Evolutionary conservation across 2,113 vertebrate species (phyloP), one percentile per base, ranked within the genome.

Genomic region (Numenius arquata): DNA sequence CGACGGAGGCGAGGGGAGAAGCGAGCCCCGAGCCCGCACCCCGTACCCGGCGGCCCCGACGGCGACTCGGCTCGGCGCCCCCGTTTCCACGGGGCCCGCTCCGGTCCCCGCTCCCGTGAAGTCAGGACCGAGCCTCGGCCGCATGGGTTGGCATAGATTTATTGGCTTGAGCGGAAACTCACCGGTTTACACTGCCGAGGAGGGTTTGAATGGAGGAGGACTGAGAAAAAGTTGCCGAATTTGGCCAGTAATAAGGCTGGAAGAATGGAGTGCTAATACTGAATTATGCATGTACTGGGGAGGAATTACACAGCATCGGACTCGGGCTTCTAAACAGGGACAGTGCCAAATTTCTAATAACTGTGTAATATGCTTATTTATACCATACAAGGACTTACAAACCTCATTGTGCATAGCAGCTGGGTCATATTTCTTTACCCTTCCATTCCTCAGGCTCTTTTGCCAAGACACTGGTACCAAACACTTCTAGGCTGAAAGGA

Each of bases 341-440:
- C 85, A 84, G 90, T 62, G 95, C 95, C 96, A 96, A 84, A 94
- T 89, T 90, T 89, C 92, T 93, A 95, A 88, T 94, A 94, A 95
- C 85, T 85, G 48, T 95, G 96, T 95, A 94, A 96, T 93, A 91
- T 89, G 86, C 90, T 96, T 89, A 96, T 96, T 96, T 97, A 96
- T 97, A 96, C 96, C 95, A 88, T 95, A 96, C 95, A 97, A 95
- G 95, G 96, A 89, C 95, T 95, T 95, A 96, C 92, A 88, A 94
- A 97, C 96, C 95, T 96, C 95, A 84, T 82, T 86, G 95, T 90
- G 94, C 95, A 73, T 81, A 95, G 95, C 96, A 94, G 87, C 95
- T 92, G 96, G 93, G 74, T 96, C 95, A 61, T 92, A 88, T 96
- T 96, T 91, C 93, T 95, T 85, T 95, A 91, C 81, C 88, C 95